Percentiles rank a stretch among this genome's conserved stretches.
Conservation (phyloP, 2,113 vertebrate genomes). For the Leptodactylus fuscus region DNA sequence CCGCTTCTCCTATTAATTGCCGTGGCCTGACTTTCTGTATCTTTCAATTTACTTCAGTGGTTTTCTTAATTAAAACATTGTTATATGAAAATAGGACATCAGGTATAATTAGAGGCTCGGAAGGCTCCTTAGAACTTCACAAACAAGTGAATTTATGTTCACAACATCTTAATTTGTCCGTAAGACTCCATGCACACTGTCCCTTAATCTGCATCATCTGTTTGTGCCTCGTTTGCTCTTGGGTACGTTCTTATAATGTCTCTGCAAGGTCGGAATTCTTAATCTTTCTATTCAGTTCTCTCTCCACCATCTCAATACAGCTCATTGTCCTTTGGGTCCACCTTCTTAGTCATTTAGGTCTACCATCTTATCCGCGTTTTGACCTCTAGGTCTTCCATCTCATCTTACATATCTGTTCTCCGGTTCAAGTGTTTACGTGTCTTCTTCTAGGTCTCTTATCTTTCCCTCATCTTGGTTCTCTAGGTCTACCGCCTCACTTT, state of each 20-base stretch:
- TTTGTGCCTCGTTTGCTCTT: background rate
- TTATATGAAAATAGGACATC: constrained; percentile 14
- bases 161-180: background rate
- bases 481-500: background rate
- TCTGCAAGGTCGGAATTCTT: too few species aligned
- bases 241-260: too few species aligned
- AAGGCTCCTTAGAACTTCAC: background rate
- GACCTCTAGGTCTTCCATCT: background rate
- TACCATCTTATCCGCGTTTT: too few species aligned
- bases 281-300: too few species aligned
- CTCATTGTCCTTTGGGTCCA: background rate
- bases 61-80: constrained; percentile 10
- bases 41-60: background rate
- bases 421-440: background rate
- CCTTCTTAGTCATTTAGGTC: too few species aligned
- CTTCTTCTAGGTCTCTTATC: background rate
- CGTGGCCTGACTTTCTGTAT: background rate
- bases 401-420: background rate
- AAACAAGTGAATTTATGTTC: background rate
- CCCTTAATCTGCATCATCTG: background rate
- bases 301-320: background rate
- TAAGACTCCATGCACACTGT: background rate
- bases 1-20: background rate
- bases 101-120: constrained; percentile 1
- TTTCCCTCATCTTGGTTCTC: background rate